Evolutionary conservation across 2,888 invertebrate species (phyloP).

Genomic region (Macrophya alboannulata): DNA sequence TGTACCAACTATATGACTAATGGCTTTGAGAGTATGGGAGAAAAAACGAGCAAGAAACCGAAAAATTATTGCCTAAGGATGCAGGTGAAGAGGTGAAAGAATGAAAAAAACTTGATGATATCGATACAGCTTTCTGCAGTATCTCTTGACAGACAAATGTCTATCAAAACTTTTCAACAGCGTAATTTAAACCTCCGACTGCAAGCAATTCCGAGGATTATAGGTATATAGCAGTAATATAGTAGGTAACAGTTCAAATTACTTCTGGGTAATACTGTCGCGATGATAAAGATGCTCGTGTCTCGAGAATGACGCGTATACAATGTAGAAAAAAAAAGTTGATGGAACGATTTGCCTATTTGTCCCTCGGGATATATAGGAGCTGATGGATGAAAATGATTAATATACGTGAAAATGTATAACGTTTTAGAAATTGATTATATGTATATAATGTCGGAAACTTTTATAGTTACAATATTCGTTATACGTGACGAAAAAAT

Average conservation of each 20-base stretch:
- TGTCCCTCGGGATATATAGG: neutral
- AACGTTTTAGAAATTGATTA: neutral
- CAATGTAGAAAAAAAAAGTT: neutral
- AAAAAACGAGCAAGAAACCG: conserved; percentile 1
- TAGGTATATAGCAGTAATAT: neutral
- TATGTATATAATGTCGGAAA: neutral
- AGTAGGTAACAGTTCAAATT: conserved; percentile 34
- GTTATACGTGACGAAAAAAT: neutral
- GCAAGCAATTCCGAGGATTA: conserved; percentile 22
- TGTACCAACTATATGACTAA: conserved; percentile 23
- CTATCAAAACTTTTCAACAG: conserved; percentile 13
- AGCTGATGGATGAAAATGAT: neutral
- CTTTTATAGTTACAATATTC: neutral
- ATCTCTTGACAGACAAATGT: neutral
- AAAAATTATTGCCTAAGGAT: conserved; percentile 24
- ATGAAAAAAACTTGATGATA: neutral
- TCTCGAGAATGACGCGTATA: neutral
- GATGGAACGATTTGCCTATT: neutral
- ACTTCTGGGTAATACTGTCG: conserved; percentile 30
- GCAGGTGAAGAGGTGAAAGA: neutral
- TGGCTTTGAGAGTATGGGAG: neutral
- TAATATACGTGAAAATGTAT: neutral
- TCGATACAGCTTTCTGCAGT: neutral
- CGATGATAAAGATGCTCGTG: neutral
- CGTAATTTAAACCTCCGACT: conserved; percentile 30